A percentile compares a stretch with the other conserved stretches of the same genome.
phyloP scores from a whole-genome alignment of 1,140 invertebrate genomes.

The Papilio xuthus region DNA sequence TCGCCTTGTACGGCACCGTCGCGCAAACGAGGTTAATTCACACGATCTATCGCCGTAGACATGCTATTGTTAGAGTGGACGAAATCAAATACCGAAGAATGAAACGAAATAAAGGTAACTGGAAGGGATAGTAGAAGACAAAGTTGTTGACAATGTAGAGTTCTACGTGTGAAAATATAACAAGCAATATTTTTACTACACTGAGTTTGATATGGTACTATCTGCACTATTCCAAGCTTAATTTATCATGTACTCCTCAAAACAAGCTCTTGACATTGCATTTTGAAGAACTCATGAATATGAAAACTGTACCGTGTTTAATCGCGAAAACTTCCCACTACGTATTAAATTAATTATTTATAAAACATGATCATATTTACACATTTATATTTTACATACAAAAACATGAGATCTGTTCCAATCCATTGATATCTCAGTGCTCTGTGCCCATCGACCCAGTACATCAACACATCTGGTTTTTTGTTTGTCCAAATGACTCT shows the following conservation, averaged over 20 bases:
- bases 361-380: too few species aligned
- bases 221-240: too few species aligned
- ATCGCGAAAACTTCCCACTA: not conserved
- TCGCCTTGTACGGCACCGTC: conserved; percentile 58
- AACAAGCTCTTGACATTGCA: not conserved
- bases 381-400: too few species aligned
- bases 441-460: not conserved
- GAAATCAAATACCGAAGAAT: not conserved
- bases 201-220: too few species aligned
- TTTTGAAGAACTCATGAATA: not conserved
- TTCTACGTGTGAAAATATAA: too few species aligned
- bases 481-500: conserved; percentile 45
- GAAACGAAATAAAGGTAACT: not conserved
- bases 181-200: too few species aligned
- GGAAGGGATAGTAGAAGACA: not conserved
- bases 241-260: not conserved
- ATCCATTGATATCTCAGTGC: not conserved
- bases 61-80: not conserved
- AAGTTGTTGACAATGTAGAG: not conserved
- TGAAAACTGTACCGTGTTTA: not conserved
- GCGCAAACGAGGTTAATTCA: conserved; percentile 69
- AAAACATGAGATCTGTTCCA: not conserved
- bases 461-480: conserved; percentile 37
- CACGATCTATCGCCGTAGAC: conserved; percentile 49
- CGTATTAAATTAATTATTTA: not conserved